These are phyloP conservation scores for Enchytraeus crypticus DNA, from an alignment of 2,888 invertebrate species.

Conservation along the genomic window DNA sequence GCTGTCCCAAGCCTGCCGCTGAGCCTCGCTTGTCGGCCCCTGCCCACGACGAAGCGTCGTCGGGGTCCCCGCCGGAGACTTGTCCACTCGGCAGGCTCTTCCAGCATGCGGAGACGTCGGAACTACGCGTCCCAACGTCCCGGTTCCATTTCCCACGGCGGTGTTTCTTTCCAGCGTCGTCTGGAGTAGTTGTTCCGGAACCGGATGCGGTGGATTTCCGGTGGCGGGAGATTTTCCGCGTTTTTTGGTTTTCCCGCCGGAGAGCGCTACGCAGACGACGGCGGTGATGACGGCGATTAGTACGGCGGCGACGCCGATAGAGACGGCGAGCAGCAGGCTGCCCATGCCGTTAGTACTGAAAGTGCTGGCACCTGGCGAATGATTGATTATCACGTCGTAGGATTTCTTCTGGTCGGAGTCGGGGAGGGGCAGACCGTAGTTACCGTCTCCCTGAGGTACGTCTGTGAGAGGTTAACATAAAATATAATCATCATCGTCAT, in stretches of 20 bases:
- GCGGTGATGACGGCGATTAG: slow-evolving; percentile 6
- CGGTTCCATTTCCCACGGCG: not conserved
- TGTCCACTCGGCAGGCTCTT: too few species aligned
- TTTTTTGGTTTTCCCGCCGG: not conserved
- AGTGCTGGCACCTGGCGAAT: not conserved
- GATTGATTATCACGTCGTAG: not conserved
- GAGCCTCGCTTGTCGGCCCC: slow-evolving; percentile 8
- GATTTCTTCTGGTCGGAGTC: not conserved
- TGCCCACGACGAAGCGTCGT: not conserved
- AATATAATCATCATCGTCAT: too few species aligned
- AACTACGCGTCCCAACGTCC: not conserved
- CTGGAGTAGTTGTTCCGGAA: not conserved
- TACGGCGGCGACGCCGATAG: slow-evolving; percentile 4
- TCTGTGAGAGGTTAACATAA: not conserved
- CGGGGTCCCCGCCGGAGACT: not conserved
- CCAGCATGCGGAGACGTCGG: not conserved
- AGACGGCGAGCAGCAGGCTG: not conserved
- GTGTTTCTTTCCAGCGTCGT: not conserved
- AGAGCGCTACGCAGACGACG: slow-evolving; percentile 3
- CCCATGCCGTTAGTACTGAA: not conserved
- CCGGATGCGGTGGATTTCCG: not conserved
- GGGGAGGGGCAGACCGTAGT: too few species aligned
- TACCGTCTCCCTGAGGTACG: not conserved
- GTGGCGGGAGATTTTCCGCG: not conserved
- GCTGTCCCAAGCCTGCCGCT: slow-evolving; percentile 20